Evolutionary conservation across 2,888 invertebrate species (phyloP).

Genomic region (Rhagonycha fulva): DNA sequence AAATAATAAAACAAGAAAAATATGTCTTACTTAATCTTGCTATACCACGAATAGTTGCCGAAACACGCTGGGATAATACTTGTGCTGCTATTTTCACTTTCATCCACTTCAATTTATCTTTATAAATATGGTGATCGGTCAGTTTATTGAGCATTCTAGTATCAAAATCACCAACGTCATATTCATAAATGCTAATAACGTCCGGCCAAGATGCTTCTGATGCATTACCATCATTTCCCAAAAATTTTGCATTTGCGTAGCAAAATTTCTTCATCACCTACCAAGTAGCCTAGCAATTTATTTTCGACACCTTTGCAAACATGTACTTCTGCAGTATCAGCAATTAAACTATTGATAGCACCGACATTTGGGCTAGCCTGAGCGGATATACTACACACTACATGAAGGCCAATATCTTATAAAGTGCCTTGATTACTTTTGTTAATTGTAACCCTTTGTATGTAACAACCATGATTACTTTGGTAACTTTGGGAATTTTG

Average conservation of each 20-base stretch:
- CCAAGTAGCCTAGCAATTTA: too few species aligned
- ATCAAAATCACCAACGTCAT: conserved; percentile 11
- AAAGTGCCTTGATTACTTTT: neutral
- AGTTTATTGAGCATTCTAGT: conserved; percentile 7
- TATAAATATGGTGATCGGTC: conserved; percentile 17
- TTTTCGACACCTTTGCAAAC: too few species aligned
- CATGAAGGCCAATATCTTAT: neutral
- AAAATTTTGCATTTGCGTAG: too few species aligned
- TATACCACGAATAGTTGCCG: neutral
- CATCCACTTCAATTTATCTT: conserved; percentile 22
- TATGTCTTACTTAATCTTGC: neutral
- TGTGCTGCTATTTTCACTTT: conserved; percentile 19
- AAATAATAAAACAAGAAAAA: neutral
- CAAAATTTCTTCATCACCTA: too few species aligned
- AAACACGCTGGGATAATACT: conserved; percentile 17
- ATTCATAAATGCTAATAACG: conserved; percentile 1
- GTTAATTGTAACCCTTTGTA: neutral
- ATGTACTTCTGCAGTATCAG: too few species aligned
- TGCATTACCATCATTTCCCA: too few species aligned
- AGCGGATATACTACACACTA: neutral
- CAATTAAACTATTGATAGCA: too few species aligned
- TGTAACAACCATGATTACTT: too few species aligned
- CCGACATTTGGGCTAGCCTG: too few species aligned
- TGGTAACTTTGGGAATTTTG: too few species aligned
- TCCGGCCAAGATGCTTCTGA: too few species aligned